These are phyloP conservation scores for Platygyra sinensis DNA, from an alignment of 64 coral and sea anemone species.

Conservation along the genomic window DNA sequence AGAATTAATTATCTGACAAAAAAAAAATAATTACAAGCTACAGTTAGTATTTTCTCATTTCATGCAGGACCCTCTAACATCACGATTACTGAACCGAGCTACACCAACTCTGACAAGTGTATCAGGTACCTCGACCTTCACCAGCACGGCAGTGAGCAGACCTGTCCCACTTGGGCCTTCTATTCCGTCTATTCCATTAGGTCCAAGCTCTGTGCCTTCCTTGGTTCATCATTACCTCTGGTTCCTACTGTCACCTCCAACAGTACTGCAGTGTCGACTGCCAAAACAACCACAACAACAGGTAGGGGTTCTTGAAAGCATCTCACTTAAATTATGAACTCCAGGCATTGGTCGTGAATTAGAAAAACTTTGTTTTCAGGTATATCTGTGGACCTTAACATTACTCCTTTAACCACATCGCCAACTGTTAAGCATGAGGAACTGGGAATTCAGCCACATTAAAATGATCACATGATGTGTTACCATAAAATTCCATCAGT, in stretches of 20 bases:
- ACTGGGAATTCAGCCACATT: no score
- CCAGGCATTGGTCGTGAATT: no score
- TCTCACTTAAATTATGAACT: neutral
- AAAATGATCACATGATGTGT: no score
- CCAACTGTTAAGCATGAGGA: no score
- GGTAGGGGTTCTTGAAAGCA: neutral
- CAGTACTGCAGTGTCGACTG: neutral
- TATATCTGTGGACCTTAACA: no score
- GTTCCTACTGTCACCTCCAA: slow-evolving; percentile 9
- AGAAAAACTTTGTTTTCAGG: no score
- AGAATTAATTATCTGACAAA: no score
- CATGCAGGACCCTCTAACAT: slow-evolving; percentile 56
- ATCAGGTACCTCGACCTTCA: slow-evolving; percentile 55
- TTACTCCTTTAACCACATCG: no score
- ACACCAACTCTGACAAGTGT: slow-evolving; percentile 38
- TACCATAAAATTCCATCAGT: no score
- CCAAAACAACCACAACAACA: neutral
- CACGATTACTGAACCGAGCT: slow-evolving; percentile 57
- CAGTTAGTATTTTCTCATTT: neutral
- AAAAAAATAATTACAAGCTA: no score
- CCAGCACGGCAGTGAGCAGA: slow-evolving; percentile 44
- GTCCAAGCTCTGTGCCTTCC: neutral
- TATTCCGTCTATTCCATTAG: slow-evolving; percentile 11
- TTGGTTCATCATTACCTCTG: slow-evolving; percentile 2
- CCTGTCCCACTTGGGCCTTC: slow-evolving; percentile 21